Conservation (phyloP, 1,140 invertebrate species). For the Centruroides sculpturatus region DNA sequence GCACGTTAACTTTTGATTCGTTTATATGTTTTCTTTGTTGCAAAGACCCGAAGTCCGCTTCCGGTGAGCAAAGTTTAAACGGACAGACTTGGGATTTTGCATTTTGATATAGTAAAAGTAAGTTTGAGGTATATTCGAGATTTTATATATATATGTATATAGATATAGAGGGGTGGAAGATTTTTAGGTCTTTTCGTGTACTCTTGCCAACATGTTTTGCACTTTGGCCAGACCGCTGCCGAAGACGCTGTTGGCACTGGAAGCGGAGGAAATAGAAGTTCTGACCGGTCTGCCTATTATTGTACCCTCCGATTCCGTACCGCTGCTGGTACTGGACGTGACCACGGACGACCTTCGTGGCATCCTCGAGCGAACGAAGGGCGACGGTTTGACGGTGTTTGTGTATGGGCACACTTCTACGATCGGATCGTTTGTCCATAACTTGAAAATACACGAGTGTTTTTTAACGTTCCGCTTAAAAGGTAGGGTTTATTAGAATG, state of each 20-base stretch:
- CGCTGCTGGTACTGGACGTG: background rate
- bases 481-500: background rate
- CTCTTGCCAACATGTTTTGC: conserved; percentile 12
- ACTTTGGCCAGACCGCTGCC: conserved; percentile 14
- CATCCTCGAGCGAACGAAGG: conserved; percentile 10
- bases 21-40: no score
- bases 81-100: no score
- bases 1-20: no score
- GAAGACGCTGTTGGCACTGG: conserved; percentile 9
- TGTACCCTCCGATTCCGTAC: conserved; percentile 4
- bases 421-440: conserved; percentile 40
- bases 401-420: conserved; percentile 26
- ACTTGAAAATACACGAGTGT: conserved; percentile 6
- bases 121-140: no score
- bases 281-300: background rate
- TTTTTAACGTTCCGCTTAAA: background rate
- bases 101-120: no score
- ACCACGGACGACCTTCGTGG: conserved; percentile 11
- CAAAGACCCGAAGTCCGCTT: no score
- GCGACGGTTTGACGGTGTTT: conserved; percentile 17
- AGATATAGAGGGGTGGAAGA: no score
- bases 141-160: no score
- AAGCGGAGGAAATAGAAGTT: conserved; percentile 3
- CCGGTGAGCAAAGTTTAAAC: no score
- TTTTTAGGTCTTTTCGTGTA: conserved; percentile 11